These are phyloP conservation scores for Thereva nobilitata DNA, from an alignment of 2,888 invertebrate genomes.

Conservation along the genomic window DNA sequence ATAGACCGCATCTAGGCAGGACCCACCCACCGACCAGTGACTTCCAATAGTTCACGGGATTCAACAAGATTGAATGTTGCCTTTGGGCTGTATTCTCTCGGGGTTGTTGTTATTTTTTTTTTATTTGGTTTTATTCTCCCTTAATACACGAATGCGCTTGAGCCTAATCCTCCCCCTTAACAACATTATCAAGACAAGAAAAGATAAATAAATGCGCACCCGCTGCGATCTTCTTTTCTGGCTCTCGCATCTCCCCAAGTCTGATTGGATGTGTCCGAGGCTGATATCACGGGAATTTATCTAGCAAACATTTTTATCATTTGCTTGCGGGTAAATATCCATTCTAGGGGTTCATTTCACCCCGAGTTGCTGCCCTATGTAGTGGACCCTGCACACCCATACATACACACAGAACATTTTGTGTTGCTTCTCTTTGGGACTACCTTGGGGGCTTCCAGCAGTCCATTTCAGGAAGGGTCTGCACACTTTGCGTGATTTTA, in stretches of 20 bases:
- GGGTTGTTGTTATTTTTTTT: too few species aligned
- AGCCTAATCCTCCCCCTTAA: conserved; percentile 11
- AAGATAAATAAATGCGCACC: conserved; percentile 15
- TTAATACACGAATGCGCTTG: too few species aligned
- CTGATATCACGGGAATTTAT: conserved; percentile 18
- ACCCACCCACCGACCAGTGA: too few species aligned
- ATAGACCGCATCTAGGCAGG: too few species aligned
- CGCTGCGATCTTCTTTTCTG: conserved; percentile 5
- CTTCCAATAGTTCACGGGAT: too few species aligned
- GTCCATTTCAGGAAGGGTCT: conserved; percentile 6
- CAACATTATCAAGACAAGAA: background rate
- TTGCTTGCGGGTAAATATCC: conserved; percentile 13
- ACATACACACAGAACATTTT: conserved; percentile 5
- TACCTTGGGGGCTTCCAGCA: too few species aligned
- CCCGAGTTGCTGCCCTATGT: background rate
- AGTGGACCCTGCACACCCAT: background rate
- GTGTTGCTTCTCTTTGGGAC: conserved; percentile 5
- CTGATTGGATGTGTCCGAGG: conserved; percentile 17
- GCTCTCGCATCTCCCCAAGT: too few species aligned
- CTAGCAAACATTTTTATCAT: conserved; percentile 24
- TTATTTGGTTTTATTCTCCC: too few species aligned
- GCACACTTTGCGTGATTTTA: conserved; percentile 23
- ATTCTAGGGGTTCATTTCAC: conserved; percentile 15
- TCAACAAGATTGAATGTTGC: too few species aligned
- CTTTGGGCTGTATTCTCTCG: too few species aligned